A percentile compares a stretch with the other conserved stretches of the same genome.
Conservation (phyloP, 1,140 invertebrate genomes). For the Acromyrmex heyeri region DNA sequence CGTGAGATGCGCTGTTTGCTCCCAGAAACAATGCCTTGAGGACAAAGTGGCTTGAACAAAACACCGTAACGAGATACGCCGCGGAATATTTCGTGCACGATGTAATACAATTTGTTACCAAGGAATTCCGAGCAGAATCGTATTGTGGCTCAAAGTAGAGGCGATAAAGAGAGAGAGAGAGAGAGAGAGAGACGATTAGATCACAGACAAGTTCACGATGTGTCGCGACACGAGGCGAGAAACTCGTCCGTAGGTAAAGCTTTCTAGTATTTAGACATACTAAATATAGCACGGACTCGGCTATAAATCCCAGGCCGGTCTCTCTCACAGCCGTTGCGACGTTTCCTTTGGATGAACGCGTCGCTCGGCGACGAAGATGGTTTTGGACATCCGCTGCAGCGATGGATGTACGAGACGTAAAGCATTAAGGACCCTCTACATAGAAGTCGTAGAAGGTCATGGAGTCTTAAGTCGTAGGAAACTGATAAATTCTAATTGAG, state of each 20-base stretch:
- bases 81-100: slow-evolving; percentile 35
- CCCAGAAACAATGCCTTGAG: slow-evolving; percentile 10
- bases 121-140: slow-evolving; percentile 9
- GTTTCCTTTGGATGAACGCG: slow-evolving; percentile 6
- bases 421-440: neutral
- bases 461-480: too few species aligned
- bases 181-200: neutral
- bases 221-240: slow-evolving; percentile 49
- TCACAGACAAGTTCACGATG: slow-evolving; percentile 47
- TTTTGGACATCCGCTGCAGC: neutral
- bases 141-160: slow-evolving; percentile 14
- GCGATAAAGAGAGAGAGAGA: too few species aligned
- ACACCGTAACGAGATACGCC: neutral
- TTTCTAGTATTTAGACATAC: slow-evolving; percentile 77
- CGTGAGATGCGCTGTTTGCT: slow-evolving; percentile 2
- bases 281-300: slow-evolving; percentile 76
- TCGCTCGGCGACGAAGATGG: slow-evolving; percentile 15
- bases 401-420: neutral
- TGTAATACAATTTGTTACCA: slow-evolving; percentile 2
- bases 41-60: slow-evolving; percentile 35
- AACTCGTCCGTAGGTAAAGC: slow-evolving; percentile 66
- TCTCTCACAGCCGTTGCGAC: slow-evolving; percentile 33
- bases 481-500: too few species aligned
- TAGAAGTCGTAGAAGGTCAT: too few species aligned
- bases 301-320: slow-evolving; percentile 73